Conservation (phyloP, 2,797 vertebrate genomes). For the Epinephelus awoara region DNA sequence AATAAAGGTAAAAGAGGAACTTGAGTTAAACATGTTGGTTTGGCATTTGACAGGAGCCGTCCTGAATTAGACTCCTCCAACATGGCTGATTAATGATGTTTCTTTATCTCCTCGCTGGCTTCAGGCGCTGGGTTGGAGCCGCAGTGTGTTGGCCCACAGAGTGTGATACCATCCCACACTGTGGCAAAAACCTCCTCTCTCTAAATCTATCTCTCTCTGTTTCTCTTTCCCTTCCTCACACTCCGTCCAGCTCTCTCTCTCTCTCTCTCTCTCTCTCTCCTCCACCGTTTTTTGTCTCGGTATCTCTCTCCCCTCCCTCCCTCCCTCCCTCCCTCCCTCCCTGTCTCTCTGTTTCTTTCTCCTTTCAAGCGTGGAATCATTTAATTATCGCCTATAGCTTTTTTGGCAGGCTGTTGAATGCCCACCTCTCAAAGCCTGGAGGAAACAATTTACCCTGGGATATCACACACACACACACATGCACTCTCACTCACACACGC, state of each 20-base stretch:
- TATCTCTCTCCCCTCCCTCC: slow-evolving; percentile 42
- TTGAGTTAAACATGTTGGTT: slow-evolving; percentile 55
- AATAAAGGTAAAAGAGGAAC: slow-evolving; percentile 35
- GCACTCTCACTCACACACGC: background rate
- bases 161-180: slow-evolving; percentile 73
- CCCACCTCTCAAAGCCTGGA: slow-evolving; percentile 85
- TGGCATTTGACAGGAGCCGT: slow-evolving; percentile 68
- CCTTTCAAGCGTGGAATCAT: slow-evolving; percentile 86
- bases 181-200: slow-evolving; percentile 55
- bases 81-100: slow-evolving; percentile 76
- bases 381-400: slow-evolving; percentile 89
- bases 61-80: slow-evolving; percentile 69
- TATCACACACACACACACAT: slow-evolving; percentile 69
- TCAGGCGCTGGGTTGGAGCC: slow-evolving; percentile 61
- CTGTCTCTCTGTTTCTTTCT: slow-evolving; percentile 78
- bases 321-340: slow-evolving; percentile 35
- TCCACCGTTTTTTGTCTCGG: slow-evolving; percentile 41
- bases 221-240: slow-evolving; percentile 60
- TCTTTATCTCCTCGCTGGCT: slow-evolving; percentile 73
- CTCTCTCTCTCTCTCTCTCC: slow-evolving; percentile 42
- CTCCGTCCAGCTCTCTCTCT: slow-evolving; percentile 42
- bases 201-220: slow-evolving; percentile 65
- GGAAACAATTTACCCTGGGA: slow-evolving; percentile 86
- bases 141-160: slow-evolving; percentile 69
- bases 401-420: slow-evolving; percentile 89